Evolutionary conservation across 2,797 vertebrate genomes (phyloP).

Genomic region (Hippopotamyrus pictus): DNA sequence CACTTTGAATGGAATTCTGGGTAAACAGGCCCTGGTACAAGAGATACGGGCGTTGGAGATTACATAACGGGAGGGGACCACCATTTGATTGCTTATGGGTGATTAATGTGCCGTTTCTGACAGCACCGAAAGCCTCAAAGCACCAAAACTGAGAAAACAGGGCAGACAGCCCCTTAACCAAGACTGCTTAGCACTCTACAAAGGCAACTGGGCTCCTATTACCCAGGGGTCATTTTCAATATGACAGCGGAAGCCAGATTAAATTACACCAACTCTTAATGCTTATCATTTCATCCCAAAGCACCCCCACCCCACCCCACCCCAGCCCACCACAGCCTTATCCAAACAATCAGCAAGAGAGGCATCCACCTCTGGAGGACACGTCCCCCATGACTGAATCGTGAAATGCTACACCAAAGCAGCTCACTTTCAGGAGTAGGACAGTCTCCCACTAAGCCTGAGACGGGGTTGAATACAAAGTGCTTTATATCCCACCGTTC

Average conservation of each 20-base stretch:
- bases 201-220: background rate
- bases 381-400: background rate
- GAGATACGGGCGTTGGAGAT: conserved; percentile 32
- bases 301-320: background rate
- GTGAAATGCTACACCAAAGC: background rate
- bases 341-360: background rate
- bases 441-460: background rate
- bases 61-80: conserved; percentile 34
- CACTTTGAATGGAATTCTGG: background rate
- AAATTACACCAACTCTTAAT: background rate
- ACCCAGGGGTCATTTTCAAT: background rate
- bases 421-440: background rate
- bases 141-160: background rate
- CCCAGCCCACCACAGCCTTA: background rate
- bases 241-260: background rate
- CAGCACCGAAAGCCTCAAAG: background rate
- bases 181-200: background rate
- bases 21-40: conserved; percentile 18
- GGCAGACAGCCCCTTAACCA: background rate
- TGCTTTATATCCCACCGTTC: background rate
- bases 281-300: background rate
- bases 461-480: background rate
- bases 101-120: conserved; percentile 36
- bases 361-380: background rate
- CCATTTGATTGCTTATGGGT: conserved; percentile 20